Base-by-base conservation (phyloP, 2,113 vertebrate species). In the Xenus cinereus region DNA sequence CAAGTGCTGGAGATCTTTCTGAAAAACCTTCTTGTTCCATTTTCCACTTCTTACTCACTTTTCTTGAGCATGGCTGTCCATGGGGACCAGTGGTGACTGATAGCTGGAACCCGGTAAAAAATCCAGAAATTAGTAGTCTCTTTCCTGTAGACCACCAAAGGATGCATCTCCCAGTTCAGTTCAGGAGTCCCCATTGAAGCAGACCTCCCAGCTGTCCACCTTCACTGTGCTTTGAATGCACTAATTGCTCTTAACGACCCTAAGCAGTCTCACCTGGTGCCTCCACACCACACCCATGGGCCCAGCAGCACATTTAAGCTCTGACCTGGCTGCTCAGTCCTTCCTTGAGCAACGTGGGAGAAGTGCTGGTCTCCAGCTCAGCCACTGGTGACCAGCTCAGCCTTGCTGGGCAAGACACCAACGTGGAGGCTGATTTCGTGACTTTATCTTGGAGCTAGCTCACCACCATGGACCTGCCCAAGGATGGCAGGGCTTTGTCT, bases 401-500 rank as follows among this genome's bases (percentile, higher is more conserved):
- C 9, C 22, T 39, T 64, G 67, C 50, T 66, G 30, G 48, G 67
- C 35, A 35, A 4, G 43, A 35, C 35, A 26, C 51, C 5, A 24
- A 19, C 60, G 15, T 37, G 7, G 15, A 32, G 43, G 17, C 32
- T 22, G 32, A 10, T 14, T 82, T 59, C 12, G 18, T 33, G 22
- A 37, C 69, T 59, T 50, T 19, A 19, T 37, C 35, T 43, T 57
- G n/a, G 35, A 32, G 41, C 32, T 73, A 24, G 6, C 22, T 63
- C 10, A 19, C 39, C 39, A 14, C 33, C 46, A 28, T 13, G 17
- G 54, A 32, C 26, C 27, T 62, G 33, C 11, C 16, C 5, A 8
- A 2, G 0, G 5, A 6, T 54, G 28, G 28, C 0, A 1, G 27
- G 54, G 22, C 27, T 78, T 27, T 33, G 33, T 56, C 50, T 81